Conservation (phyloP, 2,113 vertebrate species). For the Elephas maximus region DNA sequence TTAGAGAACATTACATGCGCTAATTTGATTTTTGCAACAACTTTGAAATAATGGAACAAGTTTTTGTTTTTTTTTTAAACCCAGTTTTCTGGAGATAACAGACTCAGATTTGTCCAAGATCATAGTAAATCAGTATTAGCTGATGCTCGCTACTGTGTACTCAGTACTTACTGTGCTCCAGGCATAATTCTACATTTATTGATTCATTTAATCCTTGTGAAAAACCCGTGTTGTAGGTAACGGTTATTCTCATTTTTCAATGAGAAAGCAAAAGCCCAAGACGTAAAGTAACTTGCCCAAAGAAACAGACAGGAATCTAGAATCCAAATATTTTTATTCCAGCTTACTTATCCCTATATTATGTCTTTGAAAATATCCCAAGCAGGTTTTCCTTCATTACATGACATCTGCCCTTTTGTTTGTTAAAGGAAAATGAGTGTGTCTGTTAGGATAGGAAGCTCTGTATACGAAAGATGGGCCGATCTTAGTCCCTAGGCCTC, state of each 20-base stretch:
- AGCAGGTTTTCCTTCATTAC: not conserved
- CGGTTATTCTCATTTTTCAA: not conserved
- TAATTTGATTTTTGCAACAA: not conserved
- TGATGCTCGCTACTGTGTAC: not conserved
- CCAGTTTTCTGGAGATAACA: not conserved
- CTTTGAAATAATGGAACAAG: not conserved
- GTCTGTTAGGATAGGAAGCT: not conserved
- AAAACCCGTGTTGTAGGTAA: not conserved
- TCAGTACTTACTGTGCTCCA: not conserved
- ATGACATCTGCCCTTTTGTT: not conserved
- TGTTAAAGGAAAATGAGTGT: not conserved
- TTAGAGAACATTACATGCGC: not conserved
- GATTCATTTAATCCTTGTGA: not conserved
- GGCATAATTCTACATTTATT: not conserved
- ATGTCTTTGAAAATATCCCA: not conserved
- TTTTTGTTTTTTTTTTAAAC: not conserved
- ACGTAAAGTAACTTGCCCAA: not conserved
- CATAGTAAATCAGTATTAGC: not conserved
- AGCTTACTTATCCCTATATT: not conserved
- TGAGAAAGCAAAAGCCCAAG: conserved; percentile 6
- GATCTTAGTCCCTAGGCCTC: not conserved
- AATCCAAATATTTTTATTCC: not conserved
- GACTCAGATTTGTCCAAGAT: not conserved
- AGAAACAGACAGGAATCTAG: not conserved
- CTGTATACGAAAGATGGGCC: not conserved